Evolutionary conservation across 2,888 invertebrate species (phyloP), one percentile per base, ranked within the genome.

Genomic region (Rhaphigaster nebulosa): DNA sequence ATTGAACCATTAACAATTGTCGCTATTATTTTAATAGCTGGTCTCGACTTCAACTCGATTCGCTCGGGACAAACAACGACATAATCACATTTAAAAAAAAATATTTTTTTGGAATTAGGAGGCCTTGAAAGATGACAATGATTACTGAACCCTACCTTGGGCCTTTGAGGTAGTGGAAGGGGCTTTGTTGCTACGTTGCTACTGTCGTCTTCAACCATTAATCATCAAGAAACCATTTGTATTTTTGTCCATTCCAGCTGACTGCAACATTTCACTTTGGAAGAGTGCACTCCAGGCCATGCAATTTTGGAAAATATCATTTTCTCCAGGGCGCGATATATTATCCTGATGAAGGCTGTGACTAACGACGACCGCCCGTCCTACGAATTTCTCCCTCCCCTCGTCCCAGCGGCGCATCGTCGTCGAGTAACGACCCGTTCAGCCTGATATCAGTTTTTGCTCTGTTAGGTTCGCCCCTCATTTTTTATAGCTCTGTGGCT

Each of bases 241-340:
- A n/a, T 65, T 60, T n/a, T 29, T 76, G 70, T 76, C 70, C 2
- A 20, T 76, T 76, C 70, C 70, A 76, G 70, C 70, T 76, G 70
- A 23, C 18, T 76, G 70, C 70, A 76, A 23, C 34, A 23, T 20
- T 76, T 70, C 13, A 34, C 34, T 76, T 76, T 38, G 70, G 29
- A 29, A 65, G 70, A 76, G 38, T 38, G 70, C 38, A 76, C 38
- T 38, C 70, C 18, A 38, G 18, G 70, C 34, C 12, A 3, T 76
- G 70, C 70, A 76, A 76, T 76, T 76, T 76, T 38, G 34, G 38
- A 38, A 76, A 20, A 76, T 34, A 20, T 5, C 70, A 23, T 76
- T 38, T 65, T 15, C 70, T 29, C 26, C 6, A 15, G 0, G 4
- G 70, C 4, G 4, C 70, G 34, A 76, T 76, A 38, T 76, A 76